Conservation (phyloP, 2,797 vertebrate species). For the Euthynnus affinis region DNA sequence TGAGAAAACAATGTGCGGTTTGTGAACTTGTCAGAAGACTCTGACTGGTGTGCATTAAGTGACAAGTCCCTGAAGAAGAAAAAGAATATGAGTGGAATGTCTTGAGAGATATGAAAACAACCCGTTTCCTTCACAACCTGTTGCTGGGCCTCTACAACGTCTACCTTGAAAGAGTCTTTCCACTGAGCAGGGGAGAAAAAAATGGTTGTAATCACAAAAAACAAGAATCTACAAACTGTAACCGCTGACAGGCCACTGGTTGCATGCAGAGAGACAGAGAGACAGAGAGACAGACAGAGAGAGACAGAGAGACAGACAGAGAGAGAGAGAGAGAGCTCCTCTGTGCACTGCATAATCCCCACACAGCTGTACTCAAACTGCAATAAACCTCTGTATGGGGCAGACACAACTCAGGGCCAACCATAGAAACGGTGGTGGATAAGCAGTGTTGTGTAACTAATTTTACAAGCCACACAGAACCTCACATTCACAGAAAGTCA, state of each 20-base stretch:
- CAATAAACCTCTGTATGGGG: constrained; percentile 55
- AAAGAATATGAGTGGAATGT: constrained; percentile 70
- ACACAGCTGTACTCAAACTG: constrained; percentile 66
- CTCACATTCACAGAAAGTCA: constrained; percentile 23
- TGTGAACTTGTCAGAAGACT: constrained; percentile 59
- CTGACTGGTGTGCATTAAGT: constrained; percentile 33
- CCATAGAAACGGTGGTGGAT: constrained; percentile 48
- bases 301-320: constrained; percentile 29
- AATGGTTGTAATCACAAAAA: constrained; percentile 48
- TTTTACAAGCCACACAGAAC: constrained; percentile 38
- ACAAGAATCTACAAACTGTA: constrained; percentile 46
- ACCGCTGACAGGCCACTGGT: constrained; percentile 42
- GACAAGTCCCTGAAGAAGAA: constrained; percentile 61
- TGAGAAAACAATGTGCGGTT: constrained; percentile 59
- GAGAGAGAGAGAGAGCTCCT: constrained; percentile 58
- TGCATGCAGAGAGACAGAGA: constrained; percentile 44
- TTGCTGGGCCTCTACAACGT: constrained; percentile 51
- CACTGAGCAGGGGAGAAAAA: constrained; percentile 30
- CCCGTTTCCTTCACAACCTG: constrained; percentile 63
- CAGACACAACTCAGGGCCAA: constrained; percentile 39
- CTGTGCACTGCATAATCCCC: constrained; percentile 69
- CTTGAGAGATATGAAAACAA: constrained; percentile 69
- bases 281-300: constrained; percentile 18
- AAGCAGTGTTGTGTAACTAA: constrained; percentile 65
- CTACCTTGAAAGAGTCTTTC: constrained; percentile 65